These are phyloP conservation scores for Apodemus speciosus DNA, from an alignment of 2,113 vertebrate species.

Conservation along the genomic window DNA sequence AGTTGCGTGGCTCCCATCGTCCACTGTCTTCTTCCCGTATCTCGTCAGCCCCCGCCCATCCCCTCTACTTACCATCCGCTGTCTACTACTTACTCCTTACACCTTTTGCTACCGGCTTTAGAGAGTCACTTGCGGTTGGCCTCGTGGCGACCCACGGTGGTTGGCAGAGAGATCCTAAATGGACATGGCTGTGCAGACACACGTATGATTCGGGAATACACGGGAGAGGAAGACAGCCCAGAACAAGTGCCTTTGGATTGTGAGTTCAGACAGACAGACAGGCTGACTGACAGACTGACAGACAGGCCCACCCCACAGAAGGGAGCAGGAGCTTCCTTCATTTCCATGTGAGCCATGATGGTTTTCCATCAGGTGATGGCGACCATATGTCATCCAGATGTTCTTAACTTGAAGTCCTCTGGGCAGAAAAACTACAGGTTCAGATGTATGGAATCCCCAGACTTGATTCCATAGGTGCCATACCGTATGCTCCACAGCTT, in stretches of 20 bases:
- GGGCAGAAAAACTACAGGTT: neutral
- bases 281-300: too few relatives aligned
- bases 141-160: too few relatives aligned
- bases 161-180: rapidly evolving
- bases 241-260: neutral
- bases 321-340: neutral
- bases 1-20: neutral
- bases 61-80: neutral
- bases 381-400: neutral
- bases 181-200: too few relatives aligned
- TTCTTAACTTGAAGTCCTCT: neutral
- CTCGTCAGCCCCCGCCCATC: neutral
- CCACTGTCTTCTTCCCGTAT: neutral
- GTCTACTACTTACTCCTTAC: neutral
- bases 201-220: neutral
- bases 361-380: neutral
- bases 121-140: neutral
- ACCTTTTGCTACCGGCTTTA: too few relatives aligned
- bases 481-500: neutral
- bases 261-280: neutral
- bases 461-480: neutral
- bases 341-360: neutral
- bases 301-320: neutral
- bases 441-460: neutral
- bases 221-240: rapidly evolving